A percentile compares a stretch with the other conserved stretches of the same genome.
Conservation (phyloP, 2,113 vertebrate genomes). For the Rynchops niger region DNA sequence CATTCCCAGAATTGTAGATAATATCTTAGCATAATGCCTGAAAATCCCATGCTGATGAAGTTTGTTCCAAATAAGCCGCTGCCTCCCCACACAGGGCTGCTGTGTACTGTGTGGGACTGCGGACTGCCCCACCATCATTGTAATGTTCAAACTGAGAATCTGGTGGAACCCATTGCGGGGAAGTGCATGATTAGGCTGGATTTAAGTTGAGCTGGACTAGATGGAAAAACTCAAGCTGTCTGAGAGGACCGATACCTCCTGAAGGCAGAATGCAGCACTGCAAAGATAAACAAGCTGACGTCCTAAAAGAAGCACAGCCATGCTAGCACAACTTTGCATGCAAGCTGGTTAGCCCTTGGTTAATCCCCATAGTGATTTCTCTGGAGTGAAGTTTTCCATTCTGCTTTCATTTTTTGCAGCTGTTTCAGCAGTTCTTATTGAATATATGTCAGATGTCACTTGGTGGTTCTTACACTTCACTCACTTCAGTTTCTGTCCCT, state of each 20-base stretch:
- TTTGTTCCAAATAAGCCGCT: neutral
- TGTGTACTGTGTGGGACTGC: rapidly evolving
- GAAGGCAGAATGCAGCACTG: neutral
- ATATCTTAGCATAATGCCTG: neutral
- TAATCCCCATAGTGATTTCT: neutral
- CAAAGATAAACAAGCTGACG: neutral
- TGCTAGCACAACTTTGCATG: neutral
- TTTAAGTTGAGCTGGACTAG: neutral
- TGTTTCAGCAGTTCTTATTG: conserved; percentile 4
- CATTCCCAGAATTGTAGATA: neutral
- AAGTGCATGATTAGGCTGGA: neutral
- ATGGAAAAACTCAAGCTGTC: neutral
- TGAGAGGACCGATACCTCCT: neutral
- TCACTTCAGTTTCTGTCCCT: conserved; percentile 4
- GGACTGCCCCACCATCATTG: neutral
- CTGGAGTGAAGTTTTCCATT: neutral
- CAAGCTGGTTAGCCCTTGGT: neutral
- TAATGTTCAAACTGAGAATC: neutral
- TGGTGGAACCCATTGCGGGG: neutral
- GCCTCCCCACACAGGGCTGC: neutral
- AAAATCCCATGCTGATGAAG: neutral
- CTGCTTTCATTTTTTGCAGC: neutral
- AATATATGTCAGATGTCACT: conserved; percentile 15
- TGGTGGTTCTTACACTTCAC: neutral
- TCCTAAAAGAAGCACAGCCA: neutral